These are phyloP conservation scores for Stomatorhinus ivindoensis DNA, from an alignment of 2,113 vertebrate species.

Conservation along the genomic window DNA sequence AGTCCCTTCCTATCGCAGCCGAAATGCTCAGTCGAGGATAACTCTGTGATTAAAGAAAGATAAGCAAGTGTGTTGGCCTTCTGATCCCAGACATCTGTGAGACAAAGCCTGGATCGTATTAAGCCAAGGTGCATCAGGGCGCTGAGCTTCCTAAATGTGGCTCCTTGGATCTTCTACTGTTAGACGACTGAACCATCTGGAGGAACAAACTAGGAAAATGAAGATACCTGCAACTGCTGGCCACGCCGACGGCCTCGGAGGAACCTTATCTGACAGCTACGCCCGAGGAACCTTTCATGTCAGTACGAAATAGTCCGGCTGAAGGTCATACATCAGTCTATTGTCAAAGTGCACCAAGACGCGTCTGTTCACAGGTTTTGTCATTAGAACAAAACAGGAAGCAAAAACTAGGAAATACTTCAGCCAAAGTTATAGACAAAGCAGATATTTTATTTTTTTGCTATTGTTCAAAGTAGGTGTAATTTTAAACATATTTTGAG, in stretches of 20 bases:
- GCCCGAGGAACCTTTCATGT: not conserved
- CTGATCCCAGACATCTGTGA: constrained; percentile 46
- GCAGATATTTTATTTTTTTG: not conserved
- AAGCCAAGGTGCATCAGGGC: not conserved
- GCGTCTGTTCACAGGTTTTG: not conserved
- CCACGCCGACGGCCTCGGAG: not conserved
- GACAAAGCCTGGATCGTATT: constrained; percentile 32
- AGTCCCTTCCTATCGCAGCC: constrained; percentile 18
- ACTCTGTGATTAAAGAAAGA: constrained; percentile 44
- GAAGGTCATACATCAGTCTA: not conserved
- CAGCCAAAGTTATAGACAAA: not conserved
- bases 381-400: not conserved
- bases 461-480: not conserved
- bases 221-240: not conserved
- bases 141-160: not conserved
- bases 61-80: constrained; percentile 45
- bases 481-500: not conserved
- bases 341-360: not conserved
- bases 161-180: not conserved
- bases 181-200: not conserved
- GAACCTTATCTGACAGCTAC: not conserved
- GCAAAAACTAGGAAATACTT: not conserved
- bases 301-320: not conserved
- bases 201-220: not conserved
- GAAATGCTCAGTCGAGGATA: constrained; percentile 37